Evolutionary conservation across 2,888 invertebrate species (phyloP), one percentile per base, ranked within the genome.

Genomic region (Tiphia femorata): DNA sequence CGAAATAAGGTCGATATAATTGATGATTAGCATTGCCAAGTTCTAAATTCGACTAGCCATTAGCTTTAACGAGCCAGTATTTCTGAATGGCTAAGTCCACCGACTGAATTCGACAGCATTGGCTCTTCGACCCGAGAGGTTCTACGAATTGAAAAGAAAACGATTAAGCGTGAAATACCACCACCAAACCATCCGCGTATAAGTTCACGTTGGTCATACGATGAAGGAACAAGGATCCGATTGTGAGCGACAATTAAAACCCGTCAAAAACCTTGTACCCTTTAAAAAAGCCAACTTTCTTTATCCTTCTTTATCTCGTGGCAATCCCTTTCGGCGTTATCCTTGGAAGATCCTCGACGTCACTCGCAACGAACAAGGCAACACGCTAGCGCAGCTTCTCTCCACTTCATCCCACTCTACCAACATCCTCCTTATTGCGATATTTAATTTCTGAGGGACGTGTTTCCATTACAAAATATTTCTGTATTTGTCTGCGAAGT

Each of bases 401-500:
- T 3, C 37, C 17, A 16, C 41, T 49, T 27, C 37, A 37, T 37
- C 37, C 17, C 19, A 16, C 37, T 25, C 8, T 6, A 6, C 8
- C 5, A 6, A 25, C 59, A 43, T 59, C 61, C 48, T 58, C 70
- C 68, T 76, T 73, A 76, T 76, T 64, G 67, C 75, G 71, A 78
- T 77, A 76, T 79, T 79, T 80, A 79, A 80, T 79, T 78, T 77
- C 75, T 72, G 69, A 65, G 73, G 61, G 71, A 78, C 76, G 79
- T 79, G 79, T 78, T 80, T 76, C 76, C 70, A 76, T 77, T 77
- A 76, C 77, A 72, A 78, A 80, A 79, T 80, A 79, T 79, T 78
- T 78, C 77, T 78, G 72, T 77, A 75, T 78, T 78, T 78, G 79
- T 80, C 79, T 78, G 77, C 69, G 63, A 79, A 79, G 75, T 80